phyloP scores from a whole-genome alignment of 2,113 vertebrate species.

The Pholis gunnellus region DNA sequence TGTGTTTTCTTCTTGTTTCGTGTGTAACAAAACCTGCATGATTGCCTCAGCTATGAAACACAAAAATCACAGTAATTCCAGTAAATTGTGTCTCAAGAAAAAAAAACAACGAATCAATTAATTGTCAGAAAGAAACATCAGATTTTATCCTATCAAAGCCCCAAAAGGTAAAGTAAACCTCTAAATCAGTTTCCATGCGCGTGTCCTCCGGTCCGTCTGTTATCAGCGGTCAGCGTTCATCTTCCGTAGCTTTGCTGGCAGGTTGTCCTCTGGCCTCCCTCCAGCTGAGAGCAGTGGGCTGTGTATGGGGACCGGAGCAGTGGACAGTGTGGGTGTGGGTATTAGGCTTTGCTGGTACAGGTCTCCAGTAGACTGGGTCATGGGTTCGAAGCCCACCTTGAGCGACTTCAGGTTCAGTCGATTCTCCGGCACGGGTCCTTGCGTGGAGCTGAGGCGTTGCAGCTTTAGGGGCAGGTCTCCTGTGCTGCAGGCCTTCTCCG shows the following conservation, averaged over 20 bases:
- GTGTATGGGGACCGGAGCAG: conserved; percentile 61
- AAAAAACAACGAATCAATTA: conserved; percentile 19
- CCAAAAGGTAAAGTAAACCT: conserved; percentile 22
- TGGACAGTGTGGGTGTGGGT: conserved; percentile 57
- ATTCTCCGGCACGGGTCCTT: conserved; percentile 74
- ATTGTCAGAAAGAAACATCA: conserved; percentile 4
- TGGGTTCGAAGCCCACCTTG: conserved; percentile 82
- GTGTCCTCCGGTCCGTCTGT: conserved; percentile 1
- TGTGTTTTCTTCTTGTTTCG: conserved; percentile 38
- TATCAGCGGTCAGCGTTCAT: conserved; percentile 82
- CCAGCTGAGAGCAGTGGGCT: conserved; percentile 64
- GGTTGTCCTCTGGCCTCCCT: conserved; percentile 82
- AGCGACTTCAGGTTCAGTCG: conserved; percentile 84
- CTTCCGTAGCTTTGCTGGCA: conserved; percentile 85
- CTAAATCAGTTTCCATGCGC: conserved; percentile 9
- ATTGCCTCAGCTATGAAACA: conserved; percentile 60
- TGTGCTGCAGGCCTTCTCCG: conserved; percentile 86
- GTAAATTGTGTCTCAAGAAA: conserved; percentile 59
- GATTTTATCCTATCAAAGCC: not conserved
- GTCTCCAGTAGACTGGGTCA: conserved; percentile 85
- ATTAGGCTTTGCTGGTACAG: conserved; percentile 82
- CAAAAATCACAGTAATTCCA: conserved; percentile 76
- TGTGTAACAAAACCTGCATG: conserved; percentile 54
- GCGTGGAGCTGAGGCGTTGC: conserved; percentile 82
- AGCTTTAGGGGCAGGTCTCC: conserved; percentile 89